Percentiles rank a stretch among this genome's conserved stretches.
phyloP scores from a whole-genome alignment of 1,140 invertebrate genomes.

The Drusus annulatus region DNA sequence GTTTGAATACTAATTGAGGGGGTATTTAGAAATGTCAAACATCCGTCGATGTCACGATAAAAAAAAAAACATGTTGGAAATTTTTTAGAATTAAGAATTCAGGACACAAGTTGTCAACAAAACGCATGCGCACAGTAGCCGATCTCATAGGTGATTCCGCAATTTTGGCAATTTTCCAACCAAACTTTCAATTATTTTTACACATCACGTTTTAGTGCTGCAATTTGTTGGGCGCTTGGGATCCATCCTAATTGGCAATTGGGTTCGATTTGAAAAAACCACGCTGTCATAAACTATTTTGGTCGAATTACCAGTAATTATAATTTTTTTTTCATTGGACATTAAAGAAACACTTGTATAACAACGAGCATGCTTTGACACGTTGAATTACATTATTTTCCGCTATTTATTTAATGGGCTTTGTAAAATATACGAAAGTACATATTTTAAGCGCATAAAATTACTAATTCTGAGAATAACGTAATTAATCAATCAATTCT shows the following conservation, averaged over 20 bases:
- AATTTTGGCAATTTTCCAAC: slow-evolving; percentile 33
- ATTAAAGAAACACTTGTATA: not conserved
- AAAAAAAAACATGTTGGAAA: not conserved
- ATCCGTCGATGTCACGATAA: not conserved
- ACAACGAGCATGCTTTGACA: too few species aligned
- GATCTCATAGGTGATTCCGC: slow-evolving; percentile 16
- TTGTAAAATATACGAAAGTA: too few species aligned
- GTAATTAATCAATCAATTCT: too few species aligned
- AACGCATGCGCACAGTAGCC: slow-evolving; percentile 2
- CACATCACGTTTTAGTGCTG: slow-evolving; percentile 8
- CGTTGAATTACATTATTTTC: too few species aligned
- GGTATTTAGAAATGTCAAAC: slow-evolving; percentile 4
- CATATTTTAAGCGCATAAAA: too few species aligned
- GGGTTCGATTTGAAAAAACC: too few species aligned
- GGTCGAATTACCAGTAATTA: not conserved
- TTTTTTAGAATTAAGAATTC: slow-evolving; percentile 10
- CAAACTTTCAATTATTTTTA: not conserved
- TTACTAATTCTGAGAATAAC: too few species aligned
- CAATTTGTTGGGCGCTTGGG: slow-evolving; percentile 1
- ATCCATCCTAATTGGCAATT: not conserved
- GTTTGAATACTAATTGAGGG: not conserved
- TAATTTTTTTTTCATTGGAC: not conserved
- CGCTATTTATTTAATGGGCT: too few species aligned
- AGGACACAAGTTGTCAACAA: not conserved
- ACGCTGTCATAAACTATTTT: too few species aligned